Evolutionary conservation across 1,140 invertebrate species (phyloP).

Genomic region (Aradophagus sp.): DNA sequence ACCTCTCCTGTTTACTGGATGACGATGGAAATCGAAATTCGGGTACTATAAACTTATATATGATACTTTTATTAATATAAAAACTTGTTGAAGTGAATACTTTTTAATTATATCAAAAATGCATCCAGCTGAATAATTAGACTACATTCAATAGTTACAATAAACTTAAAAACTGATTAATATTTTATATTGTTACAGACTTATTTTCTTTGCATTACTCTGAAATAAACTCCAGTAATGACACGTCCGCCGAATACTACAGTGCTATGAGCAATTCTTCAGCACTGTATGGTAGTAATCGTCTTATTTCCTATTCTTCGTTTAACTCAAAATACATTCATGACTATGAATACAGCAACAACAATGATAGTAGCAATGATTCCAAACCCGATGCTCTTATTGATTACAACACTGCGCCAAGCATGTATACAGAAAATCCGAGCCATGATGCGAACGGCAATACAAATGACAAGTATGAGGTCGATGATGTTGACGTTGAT

Average conservation of each 20-base stretch:
- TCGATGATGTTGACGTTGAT: slow-evolving; percentile 62
- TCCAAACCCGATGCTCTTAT: slow-evolving; percentile 62
- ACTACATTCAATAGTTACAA: too few species aligned
- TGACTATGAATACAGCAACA: slow-evolving; percentile 58
- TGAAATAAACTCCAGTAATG: slow-evolving; percentile 60
- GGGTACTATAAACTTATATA: too few species aligned
- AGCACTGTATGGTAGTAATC: slow-evolving; percentile 59
- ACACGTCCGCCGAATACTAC: slow-evolving; percentile 67
- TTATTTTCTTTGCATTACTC: slow-evolving; percentile 70
- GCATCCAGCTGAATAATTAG: too few species aligned
- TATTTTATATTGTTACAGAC: slow-evolving; percentile 63
- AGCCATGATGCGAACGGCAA: slow-evolving; percentile 67
- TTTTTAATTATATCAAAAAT: too few species aligned
- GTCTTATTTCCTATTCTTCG: slow-evolving; percentile 40
- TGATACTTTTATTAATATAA: too few species aligned
- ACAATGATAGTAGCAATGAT: slow-evolving; percentile 65
- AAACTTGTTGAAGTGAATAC: too few species aligned
- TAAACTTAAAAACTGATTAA: too few species aligned
- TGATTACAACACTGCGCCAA: slow-evolving; percentile 52
- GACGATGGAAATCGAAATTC: slow-evolving; percentile 64
- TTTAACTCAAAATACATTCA: slow-evolving; percentile 58
- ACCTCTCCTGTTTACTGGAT: slow-evolving; percentile 65
- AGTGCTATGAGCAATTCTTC: slow-evolving; percentile 66
- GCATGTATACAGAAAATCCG: slow-evolving; percentile 58
- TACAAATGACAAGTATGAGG: slow-evolving; percentile 64